Conservation (phyloP, 2,797 vertebrate species). For the Spatula versicolor region DNA sequence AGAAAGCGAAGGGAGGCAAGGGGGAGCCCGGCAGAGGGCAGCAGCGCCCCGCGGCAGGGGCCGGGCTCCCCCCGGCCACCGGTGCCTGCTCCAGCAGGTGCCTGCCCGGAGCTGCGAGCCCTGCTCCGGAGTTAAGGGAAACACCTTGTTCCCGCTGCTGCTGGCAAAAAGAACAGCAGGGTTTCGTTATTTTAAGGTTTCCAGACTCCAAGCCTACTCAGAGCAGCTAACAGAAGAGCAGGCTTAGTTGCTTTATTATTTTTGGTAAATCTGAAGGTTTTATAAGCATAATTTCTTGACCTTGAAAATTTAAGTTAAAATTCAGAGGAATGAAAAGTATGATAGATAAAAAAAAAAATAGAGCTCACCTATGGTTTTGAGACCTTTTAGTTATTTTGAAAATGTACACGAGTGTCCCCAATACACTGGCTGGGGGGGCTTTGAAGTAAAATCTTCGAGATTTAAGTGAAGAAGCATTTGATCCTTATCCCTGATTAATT, state of each 20-base stretch:
- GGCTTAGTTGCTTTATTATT: not conserved
- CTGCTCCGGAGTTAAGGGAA: no score
- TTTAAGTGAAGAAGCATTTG: not conserved
- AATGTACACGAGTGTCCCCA: rapidly evolving
- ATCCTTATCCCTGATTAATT: not conserved
- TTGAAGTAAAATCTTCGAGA: rapidly evolving
- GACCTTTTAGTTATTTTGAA: rapidly evolving
- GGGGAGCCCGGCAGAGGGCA: conserved; percentile 83
- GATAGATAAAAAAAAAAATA: rapidly evolving
- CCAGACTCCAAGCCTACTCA: not conserved
- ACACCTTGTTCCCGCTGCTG: no score
- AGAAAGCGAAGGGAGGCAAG: not conserved
- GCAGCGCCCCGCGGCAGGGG: conserved; percentile 64
- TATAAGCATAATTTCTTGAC: rapidly evolving
- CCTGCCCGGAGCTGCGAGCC: no score
- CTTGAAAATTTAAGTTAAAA: rapidly evolving
- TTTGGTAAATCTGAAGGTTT: rapidly evolving
- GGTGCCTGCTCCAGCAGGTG: no score
- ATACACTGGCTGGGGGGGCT: rapidly evolving
- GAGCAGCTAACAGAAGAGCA: not conserved
- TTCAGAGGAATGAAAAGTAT: not conserved
- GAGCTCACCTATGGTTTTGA: rapidly evolving
- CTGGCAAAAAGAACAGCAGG: no score
- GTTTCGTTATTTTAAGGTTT: no score
- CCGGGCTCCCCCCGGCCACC: not conserved